phyloP scores from a whole-genome alignment of 2,888 invertebrate species.

The Calephelis perditalis region DNA sequence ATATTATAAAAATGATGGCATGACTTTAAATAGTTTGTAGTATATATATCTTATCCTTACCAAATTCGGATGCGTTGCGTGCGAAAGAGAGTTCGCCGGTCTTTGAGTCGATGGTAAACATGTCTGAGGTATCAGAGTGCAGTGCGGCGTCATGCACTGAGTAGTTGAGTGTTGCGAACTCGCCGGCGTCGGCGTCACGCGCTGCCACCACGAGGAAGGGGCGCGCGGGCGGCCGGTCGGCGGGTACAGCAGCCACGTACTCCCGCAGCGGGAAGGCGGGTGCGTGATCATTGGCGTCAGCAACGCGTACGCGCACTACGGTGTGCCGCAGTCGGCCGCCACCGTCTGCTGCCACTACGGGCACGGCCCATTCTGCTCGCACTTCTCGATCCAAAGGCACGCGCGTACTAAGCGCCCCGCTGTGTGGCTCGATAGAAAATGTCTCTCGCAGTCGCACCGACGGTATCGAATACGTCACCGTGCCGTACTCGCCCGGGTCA shows the following conservation, averaged over 20 bases:
- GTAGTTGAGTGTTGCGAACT: conserved; percentile 85
- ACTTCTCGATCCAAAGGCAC: conserved; percentile 86
- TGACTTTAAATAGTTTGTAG: not conserved
- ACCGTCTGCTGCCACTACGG: conserved; percentile 89
- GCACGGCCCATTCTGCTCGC: conserved; percentile 78
- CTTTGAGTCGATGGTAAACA: conserved; percentile 85
- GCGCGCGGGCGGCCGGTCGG: conserved; percentile 49
- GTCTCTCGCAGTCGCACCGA: conserved; percentile 84
- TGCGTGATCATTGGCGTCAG: conserved; percentile 90
- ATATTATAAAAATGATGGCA: no score
- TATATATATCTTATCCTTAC: conserved; percentile 35
- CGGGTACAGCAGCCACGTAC: conserved; percentile 85
- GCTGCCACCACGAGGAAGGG: conserved; percentile 74
- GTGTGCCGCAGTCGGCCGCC: conserved; percentile 88
- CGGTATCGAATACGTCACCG: conserved; percentile 86
- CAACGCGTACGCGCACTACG: conserved; percentile 86
- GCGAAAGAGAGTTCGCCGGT: conserved; percentile 86
- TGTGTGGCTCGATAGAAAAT: conserved; percentile 84
- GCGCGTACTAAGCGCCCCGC: conserved; percentile 84
- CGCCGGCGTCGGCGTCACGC: conserved; percentile 87
- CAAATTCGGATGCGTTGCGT: conserved; percentile 76
- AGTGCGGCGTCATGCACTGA: conserved; percentile 83
- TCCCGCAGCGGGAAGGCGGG: conserved; percentile 87
- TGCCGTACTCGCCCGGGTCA: conserved; percentile 88
- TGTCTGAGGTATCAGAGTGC: conserved; percentile 75